Evolutionary conservation across 2,113 vertebrate species (phyloP).

Genomic region (Stomatorhinus ivindoensis): DNA sequence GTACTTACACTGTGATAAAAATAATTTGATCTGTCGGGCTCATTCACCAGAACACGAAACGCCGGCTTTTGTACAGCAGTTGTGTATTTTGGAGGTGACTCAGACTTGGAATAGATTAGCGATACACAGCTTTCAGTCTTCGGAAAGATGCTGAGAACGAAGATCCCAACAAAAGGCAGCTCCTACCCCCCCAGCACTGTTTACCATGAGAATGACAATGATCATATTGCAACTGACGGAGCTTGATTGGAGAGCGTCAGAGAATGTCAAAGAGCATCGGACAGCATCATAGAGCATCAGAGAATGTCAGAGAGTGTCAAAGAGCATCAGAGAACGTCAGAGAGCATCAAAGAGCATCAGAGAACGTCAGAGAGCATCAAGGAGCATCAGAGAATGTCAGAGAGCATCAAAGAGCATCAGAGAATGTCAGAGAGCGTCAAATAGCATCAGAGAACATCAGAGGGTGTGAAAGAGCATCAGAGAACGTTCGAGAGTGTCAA

Average conservation of each 20-base stretch:
- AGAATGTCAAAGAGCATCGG: no score
- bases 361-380: no score
- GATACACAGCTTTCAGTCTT: slow-evolving; percentile 23
- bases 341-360: accelerated
- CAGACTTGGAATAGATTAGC: slow-evolving; percentile 29
- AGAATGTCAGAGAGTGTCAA: no score
- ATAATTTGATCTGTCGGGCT: background rate
- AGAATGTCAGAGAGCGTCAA: no score
- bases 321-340: no score
- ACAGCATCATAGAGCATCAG: no score
- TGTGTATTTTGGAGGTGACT: background rate
- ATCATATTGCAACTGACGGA: slow-evolving; percentile 40
- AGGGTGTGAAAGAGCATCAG: no score
- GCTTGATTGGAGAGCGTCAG: no score
- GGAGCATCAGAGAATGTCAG: no score
- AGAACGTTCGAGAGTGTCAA: no score
- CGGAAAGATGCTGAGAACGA: slow-evolving; percentile 9
- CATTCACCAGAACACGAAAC: background rate
- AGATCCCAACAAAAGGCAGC: slow-evolving; percentile 13
- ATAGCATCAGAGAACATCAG: no score
- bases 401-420: no score
- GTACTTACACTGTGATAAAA: background rate
- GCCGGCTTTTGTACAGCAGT: background rate
- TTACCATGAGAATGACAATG: slow-evolving; percentile 26
- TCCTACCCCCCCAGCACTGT: slow-evolving; percentile 24